Percentiles rank a stretch among this genome's conserved stretches.
phyloP scores from a whole-genome alignment of 2,888 invertebrate species.

The Anthrax anthrax region DNA sequence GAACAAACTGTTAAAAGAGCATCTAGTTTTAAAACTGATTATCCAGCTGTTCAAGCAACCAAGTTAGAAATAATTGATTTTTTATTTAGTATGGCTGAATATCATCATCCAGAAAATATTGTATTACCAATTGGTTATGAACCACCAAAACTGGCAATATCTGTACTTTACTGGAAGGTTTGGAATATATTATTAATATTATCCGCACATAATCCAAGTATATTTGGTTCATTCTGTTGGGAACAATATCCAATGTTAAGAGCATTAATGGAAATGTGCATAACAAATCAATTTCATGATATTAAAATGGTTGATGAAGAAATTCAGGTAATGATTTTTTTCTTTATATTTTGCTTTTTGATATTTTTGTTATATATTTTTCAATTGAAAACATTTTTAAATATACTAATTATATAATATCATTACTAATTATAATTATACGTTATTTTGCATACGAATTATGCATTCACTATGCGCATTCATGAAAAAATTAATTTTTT shows the following conservation, averaged over 20 bases:
- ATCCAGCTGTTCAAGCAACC: constrained; percentile 57
- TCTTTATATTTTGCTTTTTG: background rate
- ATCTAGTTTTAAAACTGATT: constrained; percentile 58
- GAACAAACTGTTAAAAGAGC: constrained; percentile 76
- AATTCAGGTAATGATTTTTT: constrained; percentile 36
- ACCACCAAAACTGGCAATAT: constrained; percentile 79
- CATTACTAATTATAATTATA: too few relatives aligned
- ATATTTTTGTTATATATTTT: too few relatives aligned
- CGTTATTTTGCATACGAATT: too few relatives aligned
- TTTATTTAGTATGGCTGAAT: constrained; percentile 78
- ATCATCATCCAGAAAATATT: constrained; percentile 87
- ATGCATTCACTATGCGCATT: too few relatives aligned
- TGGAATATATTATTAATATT: constrained; percentile 79
- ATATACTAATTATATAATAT: too few relatives aligned
- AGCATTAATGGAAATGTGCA: constrained; percentile 90
- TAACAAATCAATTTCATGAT: constrained; percentile 56
- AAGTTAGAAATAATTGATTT: constrained; percentile 78
- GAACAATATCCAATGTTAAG: constrained; percentile 80
- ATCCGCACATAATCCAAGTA: constrained; percentile 81
- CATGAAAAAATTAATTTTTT: too few relatives aligned
- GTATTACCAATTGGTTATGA: constrained; percentile 65
- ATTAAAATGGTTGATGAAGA: constrained; percentile 49
- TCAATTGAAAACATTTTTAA: too few relatives aligned
- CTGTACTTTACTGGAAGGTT: constrained; percentile 88
- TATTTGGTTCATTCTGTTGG: constrained; percentile 78